These are phyloP conservation scores for Rotaria socialis DNA, from an alignment of 2,888 invertebrate genomes.

Conservation along the genomic window DNA sequence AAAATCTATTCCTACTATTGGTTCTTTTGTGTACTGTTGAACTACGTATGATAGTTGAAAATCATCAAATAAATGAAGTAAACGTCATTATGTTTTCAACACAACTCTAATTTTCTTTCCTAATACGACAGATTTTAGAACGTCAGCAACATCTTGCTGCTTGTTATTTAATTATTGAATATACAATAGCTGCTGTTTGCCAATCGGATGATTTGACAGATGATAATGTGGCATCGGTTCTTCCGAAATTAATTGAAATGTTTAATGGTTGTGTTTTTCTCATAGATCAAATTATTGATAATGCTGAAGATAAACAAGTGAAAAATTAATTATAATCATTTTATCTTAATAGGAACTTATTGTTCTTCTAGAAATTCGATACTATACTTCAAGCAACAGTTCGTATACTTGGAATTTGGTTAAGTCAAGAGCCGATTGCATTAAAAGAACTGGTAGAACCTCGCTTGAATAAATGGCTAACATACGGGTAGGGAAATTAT, in stretches of 20 bases:
- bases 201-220: background rate
- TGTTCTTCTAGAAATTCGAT: background rate
- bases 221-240: background rate
- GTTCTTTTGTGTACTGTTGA: conserved; percentile 19
- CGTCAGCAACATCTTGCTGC: background rate
- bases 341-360: background rate
- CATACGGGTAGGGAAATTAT: background rate
- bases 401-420: conserved; percentile 33
- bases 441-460: background rate
- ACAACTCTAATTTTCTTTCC: background rate
- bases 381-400: conserved; percentile 21
- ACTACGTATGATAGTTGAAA: conserved; percentile 25
- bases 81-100: background rate
- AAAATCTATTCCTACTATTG: background rate
- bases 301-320: conserved; percentile 29
- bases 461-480: background rate
- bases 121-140: background rate
- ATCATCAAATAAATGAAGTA: conserved; percentile 16
- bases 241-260: conserved; percentile 26
- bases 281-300: conserved; percentile 10
- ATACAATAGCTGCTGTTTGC: background rate
- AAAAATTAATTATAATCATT: background rate
- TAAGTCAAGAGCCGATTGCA: conserved; percentile 17
- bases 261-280: conserved; percentile 2
- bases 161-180: conserved; percentile 24